phyloP scores from a whole-genome alignment of 2,888 invertebrate genomes.

The Hypselothyrea guttata region DNA sequence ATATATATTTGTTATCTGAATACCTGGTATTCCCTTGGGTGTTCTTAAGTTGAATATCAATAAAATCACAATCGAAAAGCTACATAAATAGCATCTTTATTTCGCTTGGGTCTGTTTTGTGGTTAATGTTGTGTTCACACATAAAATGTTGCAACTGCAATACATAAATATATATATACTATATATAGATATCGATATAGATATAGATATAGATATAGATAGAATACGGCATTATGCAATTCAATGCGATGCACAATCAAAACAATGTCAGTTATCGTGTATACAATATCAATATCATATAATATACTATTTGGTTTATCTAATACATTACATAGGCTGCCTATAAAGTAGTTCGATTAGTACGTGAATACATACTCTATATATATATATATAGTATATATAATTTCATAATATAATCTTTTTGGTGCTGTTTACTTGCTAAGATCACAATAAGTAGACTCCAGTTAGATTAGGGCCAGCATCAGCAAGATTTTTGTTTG shows the following conservation, averaged over 20 bases:
- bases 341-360: neutral
- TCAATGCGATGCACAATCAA: conserved; percentile 1
- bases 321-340: conserved; percentile 23
- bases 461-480: conserved; percentile 26
- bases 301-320: conserved; percentile 40
- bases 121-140: conserved; percentile 51
- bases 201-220: too few relatives aligned
- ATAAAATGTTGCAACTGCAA: conserved; percentile 60
- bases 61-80: conserved; percentile 3
- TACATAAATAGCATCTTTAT: conserved; percentile 68
- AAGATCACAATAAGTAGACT: conserved; percentile 62
- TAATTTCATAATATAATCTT: conserved; percentile 40
- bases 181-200: too few relatives aligned
- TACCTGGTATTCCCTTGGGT: too few relatives aligned
- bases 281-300: conserved; percentile 3
- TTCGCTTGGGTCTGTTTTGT: conserved; percentile 45
- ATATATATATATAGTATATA: conserved; percentile 6
- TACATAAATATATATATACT: conserved; percentile 38
- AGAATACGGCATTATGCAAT: conserved; percentile 5
- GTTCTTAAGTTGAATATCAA: too few relatives aligned
- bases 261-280: conserved; percentile 3
- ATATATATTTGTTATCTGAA: too few relatives aligned
- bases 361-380: neutral
- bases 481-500: neutral
- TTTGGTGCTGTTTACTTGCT: conserved; percentile 58